Evolutionary conservation across 2,797 vertebrate genomes (phyloP).

Genomic region (Gouania willdenowi): DNA sequence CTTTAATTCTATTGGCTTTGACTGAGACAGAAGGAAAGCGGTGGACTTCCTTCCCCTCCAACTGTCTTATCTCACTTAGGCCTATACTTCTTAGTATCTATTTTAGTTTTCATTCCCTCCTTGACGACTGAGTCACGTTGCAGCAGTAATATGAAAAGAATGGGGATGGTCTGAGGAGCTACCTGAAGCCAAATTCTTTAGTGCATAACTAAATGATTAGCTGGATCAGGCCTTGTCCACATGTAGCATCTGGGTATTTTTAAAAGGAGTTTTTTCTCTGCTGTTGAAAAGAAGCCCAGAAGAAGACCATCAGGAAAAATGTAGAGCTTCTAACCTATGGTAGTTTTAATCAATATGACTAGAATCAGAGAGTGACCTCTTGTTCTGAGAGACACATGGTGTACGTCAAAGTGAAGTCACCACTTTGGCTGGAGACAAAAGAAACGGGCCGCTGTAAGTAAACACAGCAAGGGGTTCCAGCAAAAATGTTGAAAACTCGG

Average conservation of each 20-base stretch:
- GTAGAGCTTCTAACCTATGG: too few species aligned
- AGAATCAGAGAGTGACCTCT: too few species aligned
- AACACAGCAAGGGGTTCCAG: too few species aligned
- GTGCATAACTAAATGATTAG: constrained; percentile 7
- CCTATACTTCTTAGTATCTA: constrained; percentile 58
- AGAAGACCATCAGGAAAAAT: neutral
- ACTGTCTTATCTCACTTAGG: constrained; percentile 33
- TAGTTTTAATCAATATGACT: too few species aligned
- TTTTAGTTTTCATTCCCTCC: constrained; percentile 36
- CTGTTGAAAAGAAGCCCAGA: neutral
- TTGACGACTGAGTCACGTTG: constrained; percentile 34
- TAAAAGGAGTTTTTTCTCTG: constrained; percentile 3
- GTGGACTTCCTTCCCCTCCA: constrained; percentile 30
- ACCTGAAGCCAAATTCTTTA: constrained; percentile 31
- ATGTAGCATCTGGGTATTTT: too few species aligned
- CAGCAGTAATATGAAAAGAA: constrained; percentile 27
- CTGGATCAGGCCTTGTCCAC: neutral
- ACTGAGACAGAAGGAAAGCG: constrained; percentile 40
- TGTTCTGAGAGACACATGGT: too few species aligned
- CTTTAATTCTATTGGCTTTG: constrained; percentile 25
- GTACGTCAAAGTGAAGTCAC: too few species aligned
- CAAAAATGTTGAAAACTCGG: too few species aligned
- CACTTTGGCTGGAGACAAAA: too few species aligned
- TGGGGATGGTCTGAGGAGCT: constrained; percentile 14
- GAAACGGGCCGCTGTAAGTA: too few species aligned